Evolutionary conservation across 2,113 vertebrate species (phyloP), one percentile per base, ranked within the genome.

Genomic region (Gallinago paraguaiae): DNA sequence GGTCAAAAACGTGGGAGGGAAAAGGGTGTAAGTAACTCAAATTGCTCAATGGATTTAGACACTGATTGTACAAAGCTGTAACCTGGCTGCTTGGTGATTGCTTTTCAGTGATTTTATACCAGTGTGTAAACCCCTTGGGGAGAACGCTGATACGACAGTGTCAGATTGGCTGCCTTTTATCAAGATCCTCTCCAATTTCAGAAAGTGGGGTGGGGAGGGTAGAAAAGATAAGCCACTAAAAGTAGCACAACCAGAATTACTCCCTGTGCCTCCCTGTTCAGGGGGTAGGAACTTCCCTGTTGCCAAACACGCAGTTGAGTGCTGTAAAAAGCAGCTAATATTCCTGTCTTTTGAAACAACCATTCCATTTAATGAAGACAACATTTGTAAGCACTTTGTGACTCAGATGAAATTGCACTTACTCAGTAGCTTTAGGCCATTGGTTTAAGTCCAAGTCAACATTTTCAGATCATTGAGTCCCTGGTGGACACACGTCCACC

Each of bases 91-190:
- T 92, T 43, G 2, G 27, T 90, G 90, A 96, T 96, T 93, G 74
- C 43, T 93, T 95, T 87, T 94, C 94, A 86, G 77, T 83, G 86
- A 97, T 97, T 96, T 97, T 94, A 87, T 67, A 88, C 45, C 64
- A 56, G 18, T 70, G 50, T 78, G 72, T 78, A 50, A 94, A 92
- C 43, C 75, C 93, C 82, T 33, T 59, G 53, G 80, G 91, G 95
- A 93, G 7, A 64, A 75, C 17, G 39, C 25, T 84, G 84, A 82
- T 81, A 69, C 2, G 60, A 95, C 24, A 51, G 75, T 79, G 80
- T 65, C 45, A 64, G 61, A 88, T 71, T 68, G 20, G 2, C 56
- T 81, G 54, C 90, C 89, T 96, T 91, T 94, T 83, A 80, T 54
- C 60, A 75, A 86, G 67, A 70, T 82, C 41, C 28, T 71, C 30